Evolutionary conservation across 1,140 invertebrate genomes (phyloP), one percentile per base, ranked within the genome.

Genomic region (Gryllus bimaculatus): DNA sequence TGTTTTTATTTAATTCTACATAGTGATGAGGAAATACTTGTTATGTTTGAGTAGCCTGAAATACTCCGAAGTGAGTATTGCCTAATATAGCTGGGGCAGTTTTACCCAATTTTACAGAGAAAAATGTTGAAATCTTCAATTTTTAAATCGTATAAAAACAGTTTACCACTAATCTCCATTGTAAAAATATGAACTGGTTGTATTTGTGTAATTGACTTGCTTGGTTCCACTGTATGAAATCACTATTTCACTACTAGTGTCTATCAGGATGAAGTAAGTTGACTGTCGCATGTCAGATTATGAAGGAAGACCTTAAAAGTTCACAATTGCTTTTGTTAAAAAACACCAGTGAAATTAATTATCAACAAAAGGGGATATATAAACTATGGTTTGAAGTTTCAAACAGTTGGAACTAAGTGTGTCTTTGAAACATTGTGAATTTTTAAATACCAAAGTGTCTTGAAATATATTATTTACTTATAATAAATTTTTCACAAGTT

Each of bases 381-480:
- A 39, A 39, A 39, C 26, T 39, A 39, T 39, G 26, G 26, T 39
- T 39, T 39, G 26, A 39, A 2, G 7, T 13, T 66, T 10, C 10
- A 66, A 18, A 66, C 54, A 66, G 18, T 10, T 66, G 54, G 54
- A 66, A 18, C 54, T 66, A 66, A 66, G 54, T 66, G 54, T 66
- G 54, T 66, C 54, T 66, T 66, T 66, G 54, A 66, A 66, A 66
- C 54, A 66, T 66, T 13, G 54, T 66, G 54, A 66, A 66, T 66
- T 66, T 66, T 66, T 66, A 66, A 66, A 66, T 66, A 66, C 54
- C 54, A 66, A 66, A 66, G 54, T 66, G 54, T 66, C 54, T 66
- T 66, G 54, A 66, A 66, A 18, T 66, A 66, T 66, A 66, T 66
- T 66, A 66, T 66, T 66, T 66, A 66, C 54, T 66, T 13, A 66